These are phyloP conservation scores for Drosophila fuyamai DNA, from an alignment of 1,140 invertebrate genomes.

Conservation along the genomic window DNA sequence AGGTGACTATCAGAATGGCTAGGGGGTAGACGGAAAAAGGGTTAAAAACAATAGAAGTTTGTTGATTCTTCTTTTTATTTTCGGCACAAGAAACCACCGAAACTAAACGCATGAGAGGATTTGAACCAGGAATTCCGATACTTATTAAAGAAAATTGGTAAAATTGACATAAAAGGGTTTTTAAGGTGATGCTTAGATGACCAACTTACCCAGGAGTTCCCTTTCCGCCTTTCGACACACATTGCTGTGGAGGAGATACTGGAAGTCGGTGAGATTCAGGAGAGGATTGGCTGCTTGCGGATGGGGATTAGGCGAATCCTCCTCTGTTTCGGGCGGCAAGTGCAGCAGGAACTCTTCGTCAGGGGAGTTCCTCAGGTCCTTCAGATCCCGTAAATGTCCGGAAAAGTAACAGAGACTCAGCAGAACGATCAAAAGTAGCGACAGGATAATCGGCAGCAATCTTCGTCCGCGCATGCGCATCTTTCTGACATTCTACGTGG, in stretches of 20 bases:
- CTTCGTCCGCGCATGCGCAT: conserved; percentile 78
- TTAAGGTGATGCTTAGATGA: too few species aligned
- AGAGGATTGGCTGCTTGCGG: conserved; percentile 29
- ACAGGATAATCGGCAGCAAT: conserved; percentile 67
- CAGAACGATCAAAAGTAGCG: conserved; percentile 60
- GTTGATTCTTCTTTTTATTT: too few species aligned
- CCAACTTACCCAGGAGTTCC: conserved; percentile 66
- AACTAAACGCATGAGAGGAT: too few species aligned
- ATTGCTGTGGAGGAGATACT: conserved; percentile 67
- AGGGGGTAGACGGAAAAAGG: not conserved
- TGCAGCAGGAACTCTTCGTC: conserved; percentile 52
- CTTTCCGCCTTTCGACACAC: conserved; percentile 68
- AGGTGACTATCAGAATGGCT: conserved; percentile 89
- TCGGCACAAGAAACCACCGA: too few species aligned
- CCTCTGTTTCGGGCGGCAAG: conserved; percentile 28
- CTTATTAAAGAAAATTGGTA: too few species aligned
- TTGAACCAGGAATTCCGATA: too few species aligned
- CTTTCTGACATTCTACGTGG: conserved; percentile 54
- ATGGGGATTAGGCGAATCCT: not conserved
- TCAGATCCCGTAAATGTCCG: conserved; percentile 34
- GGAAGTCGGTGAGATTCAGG: conserved; percentile 65
- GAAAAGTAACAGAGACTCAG: conserved; percentile 66
- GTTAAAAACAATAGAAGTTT: too few species aligned
- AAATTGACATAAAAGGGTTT: not conserved
- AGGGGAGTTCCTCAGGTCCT: conserved; percentile 5